A percentile compares a stretch with the other conserved stretches of the same genome.
Conservation (phyloP, 2,797 vertebrate species). For the Poeciliopsis paucimaculata region DNA sequence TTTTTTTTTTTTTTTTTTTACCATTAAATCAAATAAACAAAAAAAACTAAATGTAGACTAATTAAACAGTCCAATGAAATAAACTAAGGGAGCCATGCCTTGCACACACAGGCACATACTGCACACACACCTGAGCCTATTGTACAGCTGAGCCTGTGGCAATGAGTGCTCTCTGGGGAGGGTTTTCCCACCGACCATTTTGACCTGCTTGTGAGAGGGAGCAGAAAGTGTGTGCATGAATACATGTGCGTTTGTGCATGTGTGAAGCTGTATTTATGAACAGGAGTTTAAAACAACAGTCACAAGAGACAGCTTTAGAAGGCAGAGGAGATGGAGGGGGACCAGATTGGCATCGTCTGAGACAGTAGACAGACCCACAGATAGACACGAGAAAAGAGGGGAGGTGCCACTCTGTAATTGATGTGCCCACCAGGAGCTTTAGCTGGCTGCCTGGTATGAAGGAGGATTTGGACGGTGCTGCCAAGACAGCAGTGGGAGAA, state of each 20-base stretch:
- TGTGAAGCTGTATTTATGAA: conserved; percentile 62
- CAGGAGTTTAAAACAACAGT: conserved; percentile 41
- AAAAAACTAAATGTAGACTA: conserved; percentile 28
- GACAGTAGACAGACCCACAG: conserved; percentile 76
- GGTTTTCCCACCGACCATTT: conserved; percentile 81
- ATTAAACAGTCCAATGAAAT: conserved; percentile 36
- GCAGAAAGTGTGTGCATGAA: conserved; percentile 66
- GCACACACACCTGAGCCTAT: conserved; percentile 77
- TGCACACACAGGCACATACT: conserved; percentile 37
- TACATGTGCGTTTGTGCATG: conserved; percentile 65
- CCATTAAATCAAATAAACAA: conserved; percentile 31
- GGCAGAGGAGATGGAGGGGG: conserved; percentile 66
- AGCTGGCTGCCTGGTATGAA: conserved; percentile 78
- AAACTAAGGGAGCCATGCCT: conserved; percentile 49
- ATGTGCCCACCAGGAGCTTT: conserved; percentile 84
- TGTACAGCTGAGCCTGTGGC: conserved; percentile 78
- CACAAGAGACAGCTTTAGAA: conserved; percentile 60
- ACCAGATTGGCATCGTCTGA: conserved; percentile 76
- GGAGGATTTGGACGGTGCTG: conserved; percentile 74
- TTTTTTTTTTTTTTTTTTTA: conserved; percentile 8
- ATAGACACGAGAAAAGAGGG: conserved; percentile 79
- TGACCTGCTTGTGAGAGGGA: conserved; percentile 72
- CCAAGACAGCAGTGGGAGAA: conserved; percentile 79
- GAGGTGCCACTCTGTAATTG: conserved; percentile 81
- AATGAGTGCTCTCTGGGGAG: conserved; percentile 76